Evolutionary conservation across 1,140 invertebrate genomes (phyloP), one percentile per base, ranked within the genome.

Genomic region (Pachyrhynchus sulphureomaculatus): DNA sequence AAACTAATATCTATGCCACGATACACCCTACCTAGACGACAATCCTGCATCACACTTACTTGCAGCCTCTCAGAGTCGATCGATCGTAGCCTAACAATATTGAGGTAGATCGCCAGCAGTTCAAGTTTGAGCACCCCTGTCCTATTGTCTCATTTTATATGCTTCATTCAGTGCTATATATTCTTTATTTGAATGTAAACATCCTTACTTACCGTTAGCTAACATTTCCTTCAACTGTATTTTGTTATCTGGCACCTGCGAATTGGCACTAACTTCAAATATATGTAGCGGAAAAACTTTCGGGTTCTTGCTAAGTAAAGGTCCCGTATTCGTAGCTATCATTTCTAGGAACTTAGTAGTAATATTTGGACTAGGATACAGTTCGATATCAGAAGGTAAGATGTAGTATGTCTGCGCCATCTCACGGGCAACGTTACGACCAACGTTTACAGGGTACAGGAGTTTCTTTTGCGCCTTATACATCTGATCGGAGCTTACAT

Each of bases 391-490:
- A 10, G 90, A 92, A 4, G 91, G 87, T 56, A 96, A 81, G 32
- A 96, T 83, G 74, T 88, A 93, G 73, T 93, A 84, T 10, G 93
- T 94, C 18, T 87, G 77, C 6, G 93, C 88, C 6, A 86, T 83
- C 69, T 93, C 89, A 8, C 92, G 80, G 0, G 92, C 92, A 10
- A 95, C 83, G 72, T 95, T 95, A 8, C 92, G 78, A 0, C 89
- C 91, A 0, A 94, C 89, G 72, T 95, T 94, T 10, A 95, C 90
- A 0, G 92, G 92, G 74, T 95, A 95, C 0, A 92, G 74, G 0
- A 94, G 78, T 68, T 87, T 90, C 72, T 89, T 91, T 51, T 88
- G 83, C 15, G 82, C 84, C 75, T 91, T 92, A 76, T 91, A 93
- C 65, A 91, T 85, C 34, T 83, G 81, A 0, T 79, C 77, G n/a